Conservation (phyloP, 2,888 invertebrate species). For the Miltochrista miniata region DNA sequence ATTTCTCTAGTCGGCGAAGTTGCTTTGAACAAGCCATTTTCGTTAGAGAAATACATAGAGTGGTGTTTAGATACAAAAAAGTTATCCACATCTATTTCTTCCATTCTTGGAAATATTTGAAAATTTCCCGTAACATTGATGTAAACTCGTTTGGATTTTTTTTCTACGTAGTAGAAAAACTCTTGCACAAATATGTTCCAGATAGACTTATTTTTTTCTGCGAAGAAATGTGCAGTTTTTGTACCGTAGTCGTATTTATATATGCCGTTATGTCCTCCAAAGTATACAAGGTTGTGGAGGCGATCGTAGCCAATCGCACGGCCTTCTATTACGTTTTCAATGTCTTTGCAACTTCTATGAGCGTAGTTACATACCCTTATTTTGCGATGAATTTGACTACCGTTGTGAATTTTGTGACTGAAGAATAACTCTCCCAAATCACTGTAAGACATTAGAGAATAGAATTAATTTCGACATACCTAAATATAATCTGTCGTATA, state of each 20-base stretch:
- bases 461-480: no score
- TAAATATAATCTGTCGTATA: no score
- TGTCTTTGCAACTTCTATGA: neutral
- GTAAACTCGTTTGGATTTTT: neutral
- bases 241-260: neutral
- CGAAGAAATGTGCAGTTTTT: neutral
- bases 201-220: neutral
- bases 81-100: neutral
- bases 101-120: neutral
- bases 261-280: neutral
- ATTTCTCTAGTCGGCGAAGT: neutral
- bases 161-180: neutral
- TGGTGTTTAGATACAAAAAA: neutral
- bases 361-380: neutral
- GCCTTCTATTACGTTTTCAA: neutral
- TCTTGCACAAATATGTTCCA: neutral
- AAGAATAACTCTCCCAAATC: neutral
- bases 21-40: neutral
- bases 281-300: neutral
- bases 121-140: neutral
- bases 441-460: neutral
- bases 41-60: slow-evolving; percentile 1
- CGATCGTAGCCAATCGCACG: neutral
- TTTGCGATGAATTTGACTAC: neutral
- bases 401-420: neutral